Conservation (phyloP, 2,797 vertebrate species). For the Hoplostethus mediterraneus region DNA sequence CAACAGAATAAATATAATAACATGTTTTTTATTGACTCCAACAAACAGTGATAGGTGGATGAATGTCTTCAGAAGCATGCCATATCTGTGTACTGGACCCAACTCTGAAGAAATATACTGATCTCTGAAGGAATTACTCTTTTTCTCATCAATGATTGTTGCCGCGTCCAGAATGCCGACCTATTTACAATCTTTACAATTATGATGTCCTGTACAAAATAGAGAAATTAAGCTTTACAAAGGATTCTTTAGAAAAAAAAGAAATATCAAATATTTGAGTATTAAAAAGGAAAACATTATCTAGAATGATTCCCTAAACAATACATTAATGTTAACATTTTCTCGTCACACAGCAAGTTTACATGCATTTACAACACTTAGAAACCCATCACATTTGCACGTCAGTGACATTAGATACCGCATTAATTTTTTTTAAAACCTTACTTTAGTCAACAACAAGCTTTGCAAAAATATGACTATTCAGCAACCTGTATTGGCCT, state of each 20-base stretch:
- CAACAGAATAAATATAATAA: constrained; percentile 75
- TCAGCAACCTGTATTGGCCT: constrained; percentile 85
- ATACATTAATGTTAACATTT: constrained; percentile 71
- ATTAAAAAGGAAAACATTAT: constrained; percentile 77
- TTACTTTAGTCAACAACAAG: constrained; percentile 77
- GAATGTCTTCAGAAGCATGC: constrained; percentile 79
- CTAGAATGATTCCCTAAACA: constrained; percentile 70
- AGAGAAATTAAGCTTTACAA: constrained; percentile 84
- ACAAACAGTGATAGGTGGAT: constrained; percentile 84
- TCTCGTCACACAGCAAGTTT: constrained; percentile 81
- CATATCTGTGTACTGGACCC: constrained; percentile 63
- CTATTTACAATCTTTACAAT: constrained; percentile 89
- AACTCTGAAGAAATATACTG: constrained; percentile 72
- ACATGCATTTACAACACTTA: constrained; percentile 89
- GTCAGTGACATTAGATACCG: constrained; percentile 81
- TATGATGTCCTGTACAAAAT: constrained; percentile 86
- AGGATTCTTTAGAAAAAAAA: constrained; percentile 80
- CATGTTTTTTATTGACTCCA: constrained; percentile 88
- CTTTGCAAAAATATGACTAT: constrained; percentile 84
- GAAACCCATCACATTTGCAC: constrained; percentile 83
- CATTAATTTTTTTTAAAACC: constrained; percentile 64
- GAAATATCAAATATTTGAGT: constrained; percentile 81
- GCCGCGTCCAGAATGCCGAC: constrained; percentile 83
- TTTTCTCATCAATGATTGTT: constrained; percentile 80
- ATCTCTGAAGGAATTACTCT: constrained; percentile 56